These are phyloP conservation scores for Volucella bombylans DNA, from an alignment of 2,888 invertebrate genomes.

Conservation along the genomic window DNA sequence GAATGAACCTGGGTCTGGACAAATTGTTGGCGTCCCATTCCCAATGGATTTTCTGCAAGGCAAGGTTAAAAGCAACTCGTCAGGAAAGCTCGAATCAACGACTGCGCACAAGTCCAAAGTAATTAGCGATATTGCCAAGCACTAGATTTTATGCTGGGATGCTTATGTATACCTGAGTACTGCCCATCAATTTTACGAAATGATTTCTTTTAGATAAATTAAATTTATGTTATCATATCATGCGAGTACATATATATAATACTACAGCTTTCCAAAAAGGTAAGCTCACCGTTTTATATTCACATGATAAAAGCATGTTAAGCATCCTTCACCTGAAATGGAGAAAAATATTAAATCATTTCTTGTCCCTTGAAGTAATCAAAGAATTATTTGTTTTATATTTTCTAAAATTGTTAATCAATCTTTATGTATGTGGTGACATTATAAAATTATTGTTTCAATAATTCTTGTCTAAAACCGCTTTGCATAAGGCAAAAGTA, in stretches of 20 bases:
- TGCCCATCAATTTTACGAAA: slow-evolving; percentile 31
- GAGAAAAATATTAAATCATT: background rate
- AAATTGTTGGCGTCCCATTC: slow-evolving; percentile 32
- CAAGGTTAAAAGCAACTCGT: background rate
- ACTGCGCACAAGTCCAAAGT: background rate
- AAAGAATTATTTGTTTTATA: too few species aligned
- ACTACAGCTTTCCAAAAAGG: slow-evolving; percentile 23
- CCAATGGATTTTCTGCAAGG: slow-evolving; percentile 32
- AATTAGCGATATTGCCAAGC: slow-evolving; percentile 22
- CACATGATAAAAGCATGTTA: background rate
- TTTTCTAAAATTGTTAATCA: too few species aligned
- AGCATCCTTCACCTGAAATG: slow-evolving; percentile 15
- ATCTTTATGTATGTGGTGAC: background rate
- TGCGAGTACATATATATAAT: slow-evolving; percentile 2
- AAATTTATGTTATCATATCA: background rate
- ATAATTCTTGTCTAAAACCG: background rate
- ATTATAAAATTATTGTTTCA: background rate
- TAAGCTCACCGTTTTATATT: slow-evolving; percentile 18
- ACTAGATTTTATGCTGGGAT: background rate
- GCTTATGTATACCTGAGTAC: background rate
- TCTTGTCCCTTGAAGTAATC: too few species aligned
- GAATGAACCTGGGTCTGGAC: background rate
- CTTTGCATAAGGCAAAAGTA: too few species aligned
- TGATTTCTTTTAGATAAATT: slow-evolving; percentile 26
- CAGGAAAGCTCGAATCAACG: background rate